A percentile compares a stretch with the other conserved stretches of the same genome.
Conservation (phyloP, 1,140 invertebrate genomes). For the Conopomorpha cramerella region DNA sequence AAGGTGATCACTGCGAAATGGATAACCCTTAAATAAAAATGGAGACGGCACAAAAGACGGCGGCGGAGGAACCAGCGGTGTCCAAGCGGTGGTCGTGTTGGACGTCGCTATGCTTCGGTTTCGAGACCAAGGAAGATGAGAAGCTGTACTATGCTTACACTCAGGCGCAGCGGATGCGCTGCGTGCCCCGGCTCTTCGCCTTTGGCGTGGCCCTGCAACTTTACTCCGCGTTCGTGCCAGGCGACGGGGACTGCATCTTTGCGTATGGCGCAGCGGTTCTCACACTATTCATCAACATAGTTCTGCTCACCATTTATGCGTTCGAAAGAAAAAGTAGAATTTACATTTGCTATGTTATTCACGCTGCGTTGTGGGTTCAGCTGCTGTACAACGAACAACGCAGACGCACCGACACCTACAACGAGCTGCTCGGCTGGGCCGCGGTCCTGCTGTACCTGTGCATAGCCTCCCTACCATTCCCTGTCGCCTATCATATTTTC, state of each 20-base stretch:
- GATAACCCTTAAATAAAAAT: conserved; percentile 2
- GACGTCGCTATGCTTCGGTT: no score
- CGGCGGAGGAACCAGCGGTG: conserved; percentile 16
- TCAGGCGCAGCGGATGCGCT: conserved; percentile 73
- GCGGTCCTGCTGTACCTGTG: conserved; percentile 83
- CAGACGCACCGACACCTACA: conserved; percentile 47
- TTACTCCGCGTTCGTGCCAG: conserved; percentile 65
- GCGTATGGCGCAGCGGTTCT: conserved; percentile 58
- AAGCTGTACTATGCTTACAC: conserved; percentile 77
- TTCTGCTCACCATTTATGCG: conserved; percentile 44
- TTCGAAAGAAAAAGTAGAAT: conserved; percentile 33
- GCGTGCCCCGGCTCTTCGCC: conserved; percentile 75
- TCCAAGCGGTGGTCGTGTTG: no score
- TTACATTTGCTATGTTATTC: conserved; percentile 65
- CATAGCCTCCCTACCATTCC: conserved; percentile 80
- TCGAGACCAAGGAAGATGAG: conserved; percentile 67
- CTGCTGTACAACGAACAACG: conserved; percentile 60
- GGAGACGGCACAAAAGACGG: conserved; percentile 35
- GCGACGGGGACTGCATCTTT: conserved; percentile 57
- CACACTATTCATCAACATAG: conserved; percentile 56
- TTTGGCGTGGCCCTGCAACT: conserved; percentile 71
- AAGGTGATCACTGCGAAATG: no score
- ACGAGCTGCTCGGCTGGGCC: conserved; percentile 72
- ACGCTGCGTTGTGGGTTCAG: conserved; percentile 66
- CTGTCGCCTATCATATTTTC: conserved; percentile 59